Conservation (phyloP, 2,797 vertebrate species). For the Eutrigla gurnardus region DNA sequence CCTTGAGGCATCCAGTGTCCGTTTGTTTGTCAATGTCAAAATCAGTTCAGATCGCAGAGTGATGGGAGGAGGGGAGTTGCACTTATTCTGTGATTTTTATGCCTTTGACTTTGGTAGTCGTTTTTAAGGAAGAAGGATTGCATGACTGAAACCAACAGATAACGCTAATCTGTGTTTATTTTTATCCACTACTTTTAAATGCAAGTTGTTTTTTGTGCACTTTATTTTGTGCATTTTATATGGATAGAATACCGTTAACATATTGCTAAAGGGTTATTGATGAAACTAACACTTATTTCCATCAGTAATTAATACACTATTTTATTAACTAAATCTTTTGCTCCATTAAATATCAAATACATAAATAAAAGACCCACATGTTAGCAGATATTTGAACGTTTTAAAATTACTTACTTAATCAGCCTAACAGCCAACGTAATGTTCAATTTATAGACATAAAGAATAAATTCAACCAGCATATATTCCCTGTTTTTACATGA, state of each 20-base stretch:
- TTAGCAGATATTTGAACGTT: neutral
- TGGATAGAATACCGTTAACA: neutral
- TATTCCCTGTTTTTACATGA: neutral
- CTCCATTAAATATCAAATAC: neutral
- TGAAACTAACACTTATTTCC: neutral
- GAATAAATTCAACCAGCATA: neutral
- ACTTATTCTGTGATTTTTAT: constrained; percentile 20
- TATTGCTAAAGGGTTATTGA: neutral
- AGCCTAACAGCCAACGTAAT: neutral
- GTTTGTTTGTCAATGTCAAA: constrained; percentile 60
- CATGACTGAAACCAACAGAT: neutral
- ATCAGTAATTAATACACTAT: neutral
- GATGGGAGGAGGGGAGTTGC: constrained; percentile 23
- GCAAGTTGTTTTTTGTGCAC: constrained; percentile 1
- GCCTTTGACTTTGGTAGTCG: constrained; percentile 18
- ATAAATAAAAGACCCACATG: neutral
- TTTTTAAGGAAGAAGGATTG: neutral
- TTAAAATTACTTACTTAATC: neutral
- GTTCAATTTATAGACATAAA: neutral
- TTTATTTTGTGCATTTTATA: constrained; percentile 1
- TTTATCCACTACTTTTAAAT: neutral
- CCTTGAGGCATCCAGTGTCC: constrained; percentile 65
- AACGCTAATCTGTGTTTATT: neutral
- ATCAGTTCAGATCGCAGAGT: constrained; percentile 36
- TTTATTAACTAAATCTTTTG: neutral